Base-by-base conservation (phyloP, 2,888 invertebrate genomes). In the Frankliniella fusca region DNA sequence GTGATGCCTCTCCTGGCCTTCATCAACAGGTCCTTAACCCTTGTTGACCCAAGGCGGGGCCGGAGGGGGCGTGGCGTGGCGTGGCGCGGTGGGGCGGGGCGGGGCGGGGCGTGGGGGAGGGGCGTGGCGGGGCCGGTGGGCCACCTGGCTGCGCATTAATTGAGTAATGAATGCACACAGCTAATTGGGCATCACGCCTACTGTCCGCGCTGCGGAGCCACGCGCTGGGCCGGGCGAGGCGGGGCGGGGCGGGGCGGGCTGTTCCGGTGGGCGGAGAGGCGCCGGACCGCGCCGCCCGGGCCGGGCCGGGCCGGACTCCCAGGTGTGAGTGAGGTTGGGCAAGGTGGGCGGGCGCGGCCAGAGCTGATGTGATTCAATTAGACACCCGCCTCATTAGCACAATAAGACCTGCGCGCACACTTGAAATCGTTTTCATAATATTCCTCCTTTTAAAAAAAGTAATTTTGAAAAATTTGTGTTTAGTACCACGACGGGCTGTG, bases 161-260 rank as follows among this genome's bases (percentile, higher is more conserved):
- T 76, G 70, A 76, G 70, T 27, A 27, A 27, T 76, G 70, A 27
- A 27, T 76, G 70, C 70, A 27, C 27, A 61, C 61, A 61, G 61
- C 70, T 76, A 76, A 76, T 76, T 76, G 70, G 23, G 27, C 70
- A 27, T 76, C 70, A 76, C 70, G 70, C 70, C 70, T 27, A 76
- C 70, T 23, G 70, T 23, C 70, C 70, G 70, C 70, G 27, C 23
- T 10, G 18, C 20, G 65, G 20, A 3, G 18, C 23, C 70, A 11
- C 70, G 54, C 54, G 38, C 54, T 15, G 15, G 10, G 50, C 54
- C 54, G 3, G 54, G n/a, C n/a, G n/a, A n/a, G 5, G 38, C n/a
- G n/a, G n/a, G n/a, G n/a, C n/a, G n/a, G n/a, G n/a, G n/a, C n/a
- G n/a, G n/a, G n/a, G n/a, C 54, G 15, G 54, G 54, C 20, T 54